These are phyloP conservation scores for Limonius californicus DNA, from an alignment of 1,140 invertebrate genomes.

Conservation along the genomic window DNA sequence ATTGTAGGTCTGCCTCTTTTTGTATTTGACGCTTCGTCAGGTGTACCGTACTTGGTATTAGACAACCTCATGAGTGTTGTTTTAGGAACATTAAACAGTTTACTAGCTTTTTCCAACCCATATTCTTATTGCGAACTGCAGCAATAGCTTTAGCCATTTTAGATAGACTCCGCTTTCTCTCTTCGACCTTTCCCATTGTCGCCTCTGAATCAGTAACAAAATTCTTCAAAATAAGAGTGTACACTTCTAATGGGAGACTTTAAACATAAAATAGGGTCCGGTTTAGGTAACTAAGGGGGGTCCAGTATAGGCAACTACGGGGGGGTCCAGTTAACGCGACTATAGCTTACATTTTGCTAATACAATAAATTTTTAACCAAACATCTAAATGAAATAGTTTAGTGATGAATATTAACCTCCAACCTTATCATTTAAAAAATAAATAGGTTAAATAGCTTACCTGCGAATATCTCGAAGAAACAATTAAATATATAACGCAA, in stretches of 20 bases:
- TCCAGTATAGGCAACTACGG: too few relatives aligned
- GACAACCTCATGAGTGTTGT: neutral
- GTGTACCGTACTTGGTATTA: too few relatives aligned
- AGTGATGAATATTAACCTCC: neutral
- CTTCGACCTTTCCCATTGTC: neutral
- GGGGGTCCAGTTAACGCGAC: neutral
- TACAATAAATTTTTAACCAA: neutral
- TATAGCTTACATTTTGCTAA: neutral
- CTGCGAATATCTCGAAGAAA: neutral
- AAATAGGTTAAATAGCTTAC: neutral
- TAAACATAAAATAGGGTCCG: neutral
- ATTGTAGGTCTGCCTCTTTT: slow-evolving; percentile 15
- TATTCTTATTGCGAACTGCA: neutral
- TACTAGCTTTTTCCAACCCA: slow-evolving; percentile 10
- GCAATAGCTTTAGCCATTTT: slow-evolving; percentile 7
- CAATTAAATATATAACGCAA: neutral
- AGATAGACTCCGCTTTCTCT: neutral
- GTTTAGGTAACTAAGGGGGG: neutral
- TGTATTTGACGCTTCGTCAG: too few relatives aligned
- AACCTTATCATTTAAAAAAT: neutral
- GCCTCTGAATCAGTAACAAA: neutral
- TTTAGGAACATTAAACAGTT: slow-evolving; percentile 10
- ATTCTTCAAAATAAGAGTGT: neutral
- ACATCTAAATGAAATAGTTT: neutral
- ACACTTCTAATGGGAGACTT: neutral